A percentile compares a stretch with the other conserved stretches of the same genome.
Conservation (phyloP, 2,113 vertebrate species). For the Uria lomvia region DNA sequence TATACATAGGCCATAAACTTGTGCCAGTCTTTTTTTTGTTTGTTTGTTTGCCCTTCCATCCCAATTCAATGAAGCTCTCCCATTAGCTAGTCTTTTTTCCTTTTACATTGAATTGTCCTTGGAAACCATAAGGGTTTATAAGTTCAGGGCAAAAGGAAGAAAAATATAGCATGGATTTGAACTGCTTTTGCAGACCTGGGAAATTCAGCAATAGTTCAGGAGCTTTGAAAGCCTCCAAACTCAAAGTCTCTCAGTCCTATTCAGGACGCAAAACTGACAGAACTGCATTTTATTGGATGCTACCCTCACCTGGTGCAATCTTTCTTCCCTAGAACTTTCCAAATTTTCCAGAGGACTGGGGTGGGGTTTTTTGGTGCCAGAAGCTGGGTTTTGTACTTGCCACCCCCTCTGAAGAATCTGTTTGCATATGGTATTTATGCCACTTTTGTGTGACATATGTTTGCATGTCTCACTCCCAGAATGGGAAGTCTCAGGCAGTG, state of each 20-base stretch:
- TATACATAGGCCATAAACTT: conserved; percentile 27
- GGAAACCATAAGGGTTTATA: conserved; percentile 9
- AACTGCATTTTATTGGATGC: background rate
- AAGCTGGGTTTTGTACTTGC: background rate
- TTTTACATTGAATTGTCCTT: background rate
- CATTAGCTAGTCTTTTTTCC: background rate
- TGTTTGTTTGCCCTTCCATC: background rate
- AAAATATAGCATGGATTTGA: background rate
- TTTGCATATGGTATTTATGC: conserved; percentile 10
- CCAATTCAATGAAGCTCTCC: background rate
- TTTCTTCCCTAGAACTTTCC: background rate
- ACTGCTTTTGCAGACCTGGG: background rate
- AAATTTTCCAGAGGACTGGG: background rate
- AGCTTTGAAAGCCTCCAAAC: background rate
- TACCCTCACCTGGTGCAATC: background rate
- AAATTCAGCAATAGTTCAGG: background rate
- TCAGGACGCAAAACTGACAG: background rate
- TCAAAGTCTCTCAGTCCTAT: background rate
- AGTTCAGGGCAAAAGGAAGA: background rate
- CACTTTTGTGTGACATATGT: conserved; percentile 17
- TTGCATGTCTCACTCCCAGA: background rate
- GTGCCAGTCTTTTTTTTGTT: background rate
- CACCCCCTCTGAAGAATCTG: background rate
- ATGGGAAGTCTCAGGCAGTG: background rate
- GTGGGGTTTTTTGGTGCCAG: background rate